Conservation (phyloP, 2,888 invertebrate genomes). For the Phaonia tiefii region DNA sequence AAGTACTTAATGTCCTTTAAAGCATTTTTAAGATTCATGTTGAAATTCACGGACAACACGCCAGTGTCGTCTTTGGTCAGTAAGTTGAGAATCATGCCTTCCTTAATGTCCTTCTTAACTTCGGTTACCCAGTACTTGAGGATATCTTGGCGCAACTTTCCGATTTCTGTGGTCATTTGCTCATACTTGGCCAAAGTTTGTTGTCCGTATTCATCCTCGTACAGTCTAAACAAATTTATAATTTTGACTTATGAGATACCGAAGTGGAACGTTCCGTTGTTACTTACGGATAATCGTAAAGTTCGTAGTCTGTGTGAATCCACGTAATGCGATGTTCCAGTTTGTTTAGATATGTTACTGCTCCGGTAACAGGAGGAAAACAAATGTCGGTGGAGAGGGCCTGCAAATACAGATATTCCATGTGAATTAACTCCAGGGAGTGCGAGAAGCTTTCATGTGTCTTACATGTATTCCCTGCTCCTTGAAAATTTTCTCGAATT, state of each 20-base stretch:
- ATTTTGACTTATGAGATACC: too few species aligned
- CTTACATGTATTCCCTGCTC: constrained; percentile 68
- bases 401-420: constrained; percentile 74
- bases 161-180: constrained; percentile 85
- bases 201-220: constrained; percentile 82
- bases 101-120: constrained; percentile 85
- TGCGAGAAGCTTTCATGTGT: neutral
- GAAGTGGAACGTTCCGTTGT: too few species aligned
- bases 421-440: neutral
- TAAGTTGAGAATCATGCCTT: constrained; percentile 84
- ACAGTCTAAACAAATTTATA: constrained; percentile 80
- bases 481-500: constrained; percentile 81
- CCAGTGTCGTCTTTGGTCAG: constrained; percentile 78
- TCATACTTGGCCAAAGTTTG: constrained; percentile 80
- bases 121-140: constrained; percentile 86
- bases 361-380: constrained; percentile 89
- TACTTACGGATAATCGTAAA: constrained; percentile 85
- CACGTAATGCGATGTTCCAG: constrained; percentile 83
- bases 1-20: constrained; percentile 92
- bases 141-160: constrained; percentile 83
- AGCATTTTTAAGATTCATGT: constrained; percentile 85
- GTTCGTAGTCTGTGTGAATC: constrained; percentile 84
- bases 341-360: constrained; percentile 87
- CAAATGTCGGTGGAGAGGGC: constrained; percentile 84
- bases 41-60: constrained; percentile 85